Conservation (phyloP, 2,113 vertebrate genomes). For the Sturnira hondurensis region DNA sequence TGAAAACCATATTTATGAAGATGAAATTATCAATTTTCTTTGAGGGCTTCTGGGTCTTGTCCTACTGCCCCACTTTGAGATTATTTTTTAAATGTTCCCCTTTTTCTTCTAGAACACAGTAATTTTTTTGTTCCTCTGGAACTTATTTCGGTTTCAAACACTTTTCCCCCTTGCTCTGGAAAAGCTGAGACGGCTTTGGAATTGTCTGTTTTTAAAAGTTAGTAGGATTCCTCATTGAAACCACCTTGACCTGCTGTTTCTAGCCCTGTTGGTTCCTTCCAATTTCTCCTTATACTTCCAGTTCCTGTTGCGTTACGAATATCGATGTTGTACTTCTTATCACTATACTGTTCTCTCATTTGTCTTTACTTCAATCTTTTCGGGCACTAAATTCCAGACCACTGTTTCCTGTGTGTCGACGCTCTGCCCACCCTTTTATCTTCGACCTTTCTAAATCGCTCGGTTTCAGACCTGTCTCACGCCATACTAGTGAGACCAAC, state of each 20-base stretch:
- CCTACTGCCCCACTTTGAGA: not conserved
- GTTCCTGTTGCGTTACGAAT: not conserved
- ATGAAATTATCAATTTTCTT: not conserved
- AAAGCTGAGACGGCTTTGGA: not conserved
- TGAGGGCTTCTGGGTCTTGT: not conserved
- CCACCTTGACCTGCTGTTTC: not conserved
- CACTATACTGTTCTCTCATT: not conserved
- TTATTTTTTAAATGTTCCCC: not conserved
- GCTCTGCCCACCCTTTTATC: not conserved
- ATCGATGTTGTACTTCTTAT: not conserved
- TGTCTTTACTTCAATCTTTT: not conserved
- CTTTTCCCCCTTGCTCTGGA: not conserved
- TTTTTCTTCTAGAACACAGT: not conserved
- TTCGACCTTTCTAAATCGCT: not conserved
- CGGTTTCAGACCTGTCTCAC: not conserved
- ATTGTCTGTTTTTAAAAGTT: not conserved
- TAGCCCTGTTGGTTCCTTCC: not conserved
- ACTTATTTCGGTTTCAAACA: not conserved
- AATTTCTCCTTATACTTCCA: not conserved
- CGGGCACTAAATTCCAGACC: not conserved
- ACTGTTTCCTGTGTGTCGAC: not conserved
- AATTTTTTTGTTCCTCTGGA: not conserved
- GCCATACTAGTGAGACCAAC: not conserved
- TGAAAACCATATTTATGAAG: not conserved
- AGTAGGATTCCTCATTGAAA: not conserved